Evolutionary conservation across 1,140 invertebrate species (phyloP).

Genomic region (Caerostris extrusa): DNA sequence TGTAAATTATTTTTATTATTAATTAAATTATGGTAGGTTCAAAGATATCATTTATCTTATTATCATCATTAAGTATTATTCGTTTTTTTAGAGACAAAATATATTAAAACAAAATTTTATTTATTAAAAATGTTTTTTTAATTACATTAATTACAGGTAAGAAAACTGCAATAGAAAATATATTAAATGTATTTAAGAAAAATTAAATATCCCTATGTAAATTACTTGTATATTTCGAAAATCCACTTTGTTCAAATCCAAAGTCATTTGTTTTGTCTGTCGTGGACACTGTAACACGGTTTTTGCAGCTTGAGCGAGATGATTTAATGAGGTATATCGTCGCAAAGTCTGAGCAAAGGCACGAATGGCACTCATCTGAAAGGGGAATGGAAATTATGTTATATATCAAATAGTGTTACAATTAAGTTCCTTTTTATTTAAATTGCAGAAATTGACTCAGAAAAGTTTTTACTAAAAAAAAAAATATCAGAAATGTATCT

Average conservation of each 20-base stretch:
- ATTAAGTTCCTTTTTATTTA: too few relatives aligned
- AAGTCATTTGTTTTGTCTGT: constrained; percentile 98
- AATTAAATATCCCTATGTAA: not conserved
- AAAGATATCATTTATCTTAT: not conserved
- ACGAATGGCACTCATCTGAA: constrained; percentile 86
- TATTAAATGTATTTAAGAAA: too few relatives aligned
- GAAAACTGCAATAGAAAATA: too few relatives aligned
- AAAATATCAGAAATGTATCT: not conserved
- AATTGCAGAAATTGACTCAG: not conserved
- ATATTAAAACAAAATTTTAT: not conserved
- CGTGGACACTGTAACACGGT: constrained; percentile 97
- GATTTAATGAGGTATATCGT: constrained; percentile 98
- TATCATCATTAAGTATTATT: not conserved
- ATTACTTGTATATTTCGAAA: constrained; percentile 95
- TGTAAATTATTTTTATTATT: too few relatives aligned
- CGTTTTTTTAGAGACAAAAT: not conserved
- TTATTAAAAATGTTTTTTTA: not conserved
- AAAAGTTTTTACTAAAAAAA: not conserved
- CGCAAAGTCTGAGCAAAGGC: constrained; percentile 97
- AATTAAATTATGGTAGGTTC: not conserved
- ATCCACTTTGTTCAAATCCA: constrained; percentile 97
- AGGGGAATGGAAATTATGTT: not conserved
- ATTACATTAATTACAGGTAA: too few relatives aligned
- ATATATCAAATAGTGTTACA: too few relatives aligned
- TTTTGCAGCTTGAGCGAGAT: constrained; percentile 96